These are phyloP conservation scores for Gracilinanus agilis DNA, from an alignment of 2,113 vertebrate genomes.

Conservation along the genomic window DNA sequence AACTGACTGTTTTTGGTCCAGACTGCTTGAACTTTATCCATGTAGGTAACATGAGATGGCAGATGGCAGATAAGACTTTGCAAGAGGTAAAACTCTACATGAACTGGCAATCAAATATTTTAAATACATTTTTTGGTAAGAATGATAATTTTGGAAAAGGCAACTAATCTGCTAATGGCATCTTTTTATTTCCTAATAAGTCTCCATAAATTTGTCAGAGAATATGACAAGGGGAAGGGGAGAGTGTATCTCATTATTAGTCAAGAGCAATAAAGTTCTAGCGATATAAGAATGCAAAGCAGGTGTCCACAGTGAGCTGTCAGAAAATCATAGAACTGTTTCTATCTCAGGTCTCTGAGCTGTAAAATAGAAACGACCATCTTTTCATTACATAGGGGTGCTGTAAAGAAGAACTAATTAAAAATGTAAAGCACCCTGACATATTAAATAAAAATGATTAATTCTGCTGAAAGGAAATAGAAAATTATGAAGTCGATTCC, in stretches of 20 bases:
- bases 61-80: not conserved
- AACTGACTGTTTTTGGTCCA: not conserved
- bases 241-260: not conserved
- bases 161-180: constrained; percentile 10
- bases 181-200: constrained; percentile 42
- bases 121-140: not conserved
- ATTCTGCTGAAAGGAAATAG: constrained; percentile 34
- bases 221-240: not conserved
- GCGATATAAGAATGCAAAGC: not conserved
- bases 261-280: not conserved
- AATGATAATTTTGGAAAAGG: not conserved
- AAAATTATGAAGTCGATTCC: constrained; percentile 39
- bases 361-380: not conserved
- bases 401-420: constrained; percentile 25
- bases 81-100: not conserved
- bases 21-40: not conserved
- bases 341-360: not conserved
- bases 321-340: not conserved
- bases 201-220: not conserved
- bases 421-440: not conserved
- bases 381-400: constrained; percentile 15
- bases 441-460: constrained; percentile 49
- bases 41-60: not conserved
- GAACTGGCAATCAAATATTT: not conserved
- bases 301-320: not conserved